Base-by-base conservation (phyloP, 2,888 invertebrate genomes). In the Tillus elongatus region DNA sequence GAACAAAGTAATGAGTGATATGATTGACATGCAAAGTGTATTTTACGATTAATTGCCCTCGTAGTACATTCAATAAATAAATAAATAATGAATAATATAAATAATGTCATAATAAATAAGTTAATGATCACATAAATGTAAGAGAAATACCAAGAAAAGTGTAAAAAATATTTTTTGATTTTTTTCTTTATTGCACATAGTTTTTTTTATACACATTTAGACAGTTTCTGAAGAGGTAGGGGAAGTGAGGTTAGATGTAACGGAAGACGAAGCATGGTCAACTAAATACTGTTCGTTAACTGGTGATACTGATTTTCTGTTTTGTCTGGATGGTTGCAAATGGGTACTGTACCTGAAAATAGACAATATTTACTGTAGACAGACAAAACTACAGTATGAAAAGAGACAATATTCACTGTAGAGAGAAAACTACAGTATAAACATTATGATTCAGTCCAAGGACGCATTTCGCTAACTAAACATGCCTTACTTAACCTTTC, bases 321-420 rank as follows among this genome's bases (percentile, higher is more conserved):
- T 47, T 43, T 31, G 15, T 19, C 52, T 46, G 42, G 52, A 53
- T 50, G 56, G 50, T 38, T 50, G 56, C 37, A 47, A 41, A 32
- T 54, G 51, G 36, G 55, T 51, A 54, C 58, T 58, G 56, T 56
- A 58, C 47, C 58, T 60, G 42, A 36, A 55, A 50, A 26, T 36
- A 38, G 36, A 28, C 10, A 30, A 33, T 16, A 8, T 24, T 24
- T 24, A 24, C 24, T 24, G 9, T 8, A 6, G 9, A 24, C 24
- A 24, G 24, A 9, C 6, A 8, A 9, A n/a, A n/a, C n/a, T n/a
- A n/a, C n/a, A n/a, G n/a, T n/a, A n/a, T n/a, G n/a, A n/a, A n/a
- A n/a, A n/a, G n/a, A n/a, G n/a, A n/a, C n/a, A n/a, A n/a, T n/a
- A n/a, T n/a, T n/a, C n/a, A n/a, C n/a, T n/a, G n/a, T n/a, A n/a